Evolutionary conservation across 2,888 invertebrate genomes (phyloP), one percentile per base, ranked within the genome.

Genomic region (Nomada hirtipes): DNA sequence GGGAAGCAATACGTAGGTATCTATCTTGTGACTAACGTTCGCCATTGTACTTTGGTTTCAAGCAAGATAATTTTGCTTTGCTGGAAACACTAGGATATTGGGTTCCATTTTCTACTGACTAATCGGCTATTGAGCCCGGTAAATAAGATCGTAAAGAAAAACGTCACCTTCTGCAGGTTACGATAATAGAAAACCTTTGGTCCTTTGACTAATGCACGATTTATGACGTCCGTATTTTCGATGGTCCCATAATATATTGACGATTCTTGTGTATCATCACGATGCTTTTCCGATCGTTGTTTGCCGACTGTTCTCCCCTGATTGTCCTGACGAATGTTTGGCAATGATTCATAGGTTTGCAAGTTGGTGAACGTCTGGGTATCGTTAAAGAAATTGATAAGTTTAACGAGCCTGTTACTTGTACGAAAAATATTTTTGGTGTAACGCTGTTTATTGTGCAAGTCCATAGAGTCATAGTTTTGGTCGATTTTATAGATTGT

Each of bases 31-130:
- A 81, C 60, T 76, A 59, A 82, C 3, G 23, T 29, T 15, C n/a
- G 2, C 4, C 4, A 7, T n/a, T 4, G 50, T 20, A 73, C 69
- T 82, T 69, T 36, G 60, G 0, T 52, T 3, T 64, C 52, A 73
- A 81, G 82, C 52, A 76, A 81, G 82, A 76, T 81, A 82, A 4
- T 36, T 0, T 0, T 44, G 53, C n/a, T 65, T 61, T 53, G 11
- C 20, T 10, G 2, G 15, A 13, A 9, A 4, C 0, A 20, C 2
- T 4, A 50, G 23, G 42, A 53, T 47, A 29, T 36, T 7, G 4
- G 15, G 18, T 1, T 20, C 4, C 7, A 18, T 2, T 13, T 61
- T 10, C 4, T 20, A 26, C 23, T 70, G 78, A 81, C 78, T 65
- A 73, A 61, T 76, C 9, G n/a, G 11, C 18, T 7, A 64, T 15